These are phyloP conservation scores for Triplophysa siluroides DNA, from an alignment of 2,113 vertebrate genomes.

Conservation along the genomic window DNA sequence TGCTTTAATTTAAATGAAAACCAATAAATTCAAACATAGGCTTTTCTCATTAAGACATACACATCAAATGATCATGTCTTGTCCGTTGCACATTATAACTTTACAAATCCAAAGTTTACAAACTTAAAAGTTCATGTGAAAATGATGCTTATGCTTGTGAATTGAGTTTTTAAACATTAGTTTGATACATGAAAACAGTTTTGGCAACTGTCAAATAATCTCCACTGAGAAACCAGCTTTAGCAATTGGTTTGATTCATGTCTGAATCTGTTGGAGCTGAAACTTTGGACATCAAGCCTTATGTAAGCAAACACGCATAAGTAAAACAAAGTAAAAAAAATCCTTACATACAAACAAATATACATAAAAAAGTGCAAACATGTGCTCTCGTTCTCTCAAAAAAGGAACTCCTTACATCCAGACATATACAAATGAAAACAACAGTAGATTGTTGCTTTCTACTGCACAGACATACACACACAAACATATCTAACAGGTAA, in stretches of 20 bases:
- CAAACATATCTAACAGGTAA: slow-evolving; percentile 24
- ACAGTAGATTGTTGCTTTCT: not conserved
- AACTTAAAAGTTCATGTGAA: slow-evolving; percentile 8
- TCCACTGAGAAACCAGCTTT: slow-evolving; percentile 56
- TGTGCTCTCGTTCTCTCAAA: slow-evolving; percentile 28
- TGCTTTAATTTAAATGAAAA: not conserved
- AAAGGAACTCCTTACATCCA: slow-evolving; percentile 5
- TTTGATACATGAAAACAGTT: slow-evolving; percentile 51
- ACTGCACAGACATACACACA: slow-evolving; percentile 24
- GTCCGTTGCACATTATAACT: slow-evolving; percentile 32
- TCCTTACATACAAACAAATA: not conserved
- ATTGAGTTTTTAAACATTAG: not conserved
- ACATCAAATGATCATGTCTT: slow-evolving; percentile 21
- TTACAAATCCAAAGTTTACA: slow-evolving; percentile 21
- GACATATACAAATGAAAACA: slow-evolving; percentile 6
- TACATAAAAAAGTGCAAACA: slow-evolving; percentile 40
- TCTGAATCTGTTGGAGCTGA: slow-evolving; percentile 47
- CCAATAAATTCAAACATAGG: not conserved
- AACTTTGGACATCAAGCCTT: slow-evolving; percentile 58
- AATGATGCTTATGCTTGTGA: slow-evolving; percentile 29
- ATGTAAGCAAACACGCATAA: slow-evolving; percentile 20
- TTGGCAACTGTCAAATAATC: slow-evolving; percentile 63
- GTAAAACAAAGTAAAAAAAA: slow-evolving; percentile 26
- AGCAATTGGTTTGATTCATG: slow-evolving; percentile 28
- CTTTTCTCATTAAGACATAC: not conserved